Evolutionary conservation across 1,140 invertebrate genomes (phyloP).

Genomic region (Patella vulgata): DNA sequence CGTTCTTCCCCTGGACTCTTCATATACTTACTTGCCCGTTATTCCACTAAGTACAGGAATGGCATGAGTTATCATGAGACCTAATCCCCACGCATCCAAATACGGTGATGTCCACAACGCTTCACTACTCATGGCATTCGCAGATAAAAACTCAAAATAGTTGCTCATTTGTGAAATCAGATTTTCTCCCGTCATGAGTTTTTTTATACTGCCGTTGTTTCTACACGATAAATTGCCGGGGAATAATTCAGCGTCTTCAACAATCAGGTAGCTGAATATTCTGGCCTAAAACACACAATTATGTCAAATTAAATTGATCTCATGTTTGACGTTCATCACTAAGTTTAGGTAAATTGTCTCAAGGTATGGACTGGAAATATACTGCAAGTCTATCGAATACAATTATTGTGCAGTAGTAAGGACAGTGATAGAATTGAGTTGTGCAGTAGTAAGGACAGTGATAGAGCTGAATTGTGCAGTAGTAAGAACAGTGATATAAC

Average conservation of each 20-base stretch:
- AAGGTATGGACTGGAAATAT: too few relatives aligned
- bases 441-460: too few relatives aligned
- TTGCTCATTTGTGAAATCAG: constrained; percentile 68
- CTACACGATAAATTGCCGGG: constrained; percentile 65
- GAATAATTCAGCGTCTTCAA: constrained; percentile 67
- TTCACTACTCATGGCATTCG: constrained; percentile 58
- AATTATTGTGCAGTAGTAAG: too few relatives aligned
- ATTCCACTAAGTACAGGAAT: constrained; percentile 64
- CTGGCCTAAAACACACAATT: constrained; percentile 54
- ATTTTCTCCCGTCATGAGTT: constrained; percentile 65
- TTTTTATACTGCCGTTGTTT: constrained; percentile 62
- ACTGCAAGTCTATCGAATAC: too few relatives aligned
- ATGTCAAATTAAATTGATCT: too few relatives aligned
- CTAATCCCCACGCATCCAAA: constrained; percentile 66
- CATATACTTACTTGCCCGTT: constrained; percentile 62
- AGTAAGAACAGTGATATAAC: too few relatives aligned
- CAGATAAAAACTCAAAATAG: constrained; percentile 67
- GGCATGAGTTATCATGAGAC: constrained; percentile 67
- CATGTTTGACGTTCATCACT: too few relatives aligned
- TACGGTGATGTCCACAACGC: constrained; percentile 68
- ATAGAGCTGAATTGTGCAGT: too few relatives aligned
- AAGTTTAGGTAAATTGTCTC: too few relatives aligned
- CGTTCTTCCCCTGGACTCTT: too few relatives aligned
- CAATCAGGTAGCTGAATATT: constrained; percentile 68
- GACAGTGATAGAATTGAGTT: too few relatives aligned